These are phyloP conservation scores for Venturia canescens DNA, from an alignment of 1,140 invertebrate species.

Conservation along the genomic window DNA sequence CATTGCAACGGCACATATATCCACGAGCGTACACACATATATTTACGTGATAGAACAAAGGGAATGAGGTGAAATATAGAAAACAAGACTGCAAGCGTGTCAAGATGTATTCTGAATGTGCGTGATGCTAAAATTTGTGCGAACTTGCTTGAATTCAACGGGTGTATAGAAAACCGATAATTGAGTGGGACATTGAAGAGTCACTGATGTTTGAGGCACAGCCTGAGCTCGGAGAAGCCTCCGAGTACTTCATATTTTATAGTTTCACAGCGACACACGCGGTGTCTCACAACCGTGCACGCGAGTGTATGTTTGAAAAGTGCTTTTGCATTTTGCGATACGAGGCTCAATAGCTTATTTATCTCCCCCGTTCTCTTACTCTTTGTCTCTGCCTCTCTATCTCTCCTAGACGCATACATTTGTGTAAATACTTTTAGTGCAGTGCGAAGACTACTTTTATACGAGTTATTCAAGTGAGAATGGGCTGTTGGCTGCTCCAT, in stretches of 20 bases:
- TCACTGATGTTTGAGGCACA: not conserved
- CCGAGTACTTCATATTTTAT: not conserved
- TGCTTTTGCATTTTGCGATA: not conserved
- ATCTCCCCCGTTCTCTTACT: too few species aligned
- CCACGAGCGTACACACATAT: not conserved
- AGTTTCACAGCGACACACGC: not conserved
- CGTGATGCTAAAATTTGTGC: not conserved
- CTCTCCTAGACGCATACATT: not conserved
- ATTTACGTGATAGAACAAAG: not conserved
- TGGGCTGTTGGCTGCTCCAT: not conserved
- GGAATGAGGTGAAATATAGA: not conserved
- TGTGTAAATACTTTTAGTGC: not conserved
- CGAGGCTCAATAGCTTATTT: not conserved
- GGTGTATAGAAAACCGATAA: conserved; percentile 38
- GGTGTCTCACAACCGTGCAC: too few species aligned
- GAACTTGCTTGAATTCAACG: not conserved
- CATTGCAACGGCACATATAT: not conserved
- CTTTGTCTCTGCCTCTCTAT: too few species aligned
- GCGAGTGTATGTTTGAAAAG: not conserved
- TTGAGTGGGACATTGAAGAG: conserved; percentile 42
- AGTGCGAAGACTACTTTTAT: not conserved
- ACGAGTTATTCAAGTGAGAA: not conserved
- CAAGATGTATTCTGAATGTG: conserved; percentile 11
- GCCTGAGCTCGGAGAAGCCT: conserved; percentile 1
- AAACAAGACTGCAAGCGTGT: conserved; percentile 17